These are phyloP conservation scores for Potamilus streckersoni DNA, from an alignment of 1,140 invertebrate genomes.

Conservation along the genomic window DNA sequence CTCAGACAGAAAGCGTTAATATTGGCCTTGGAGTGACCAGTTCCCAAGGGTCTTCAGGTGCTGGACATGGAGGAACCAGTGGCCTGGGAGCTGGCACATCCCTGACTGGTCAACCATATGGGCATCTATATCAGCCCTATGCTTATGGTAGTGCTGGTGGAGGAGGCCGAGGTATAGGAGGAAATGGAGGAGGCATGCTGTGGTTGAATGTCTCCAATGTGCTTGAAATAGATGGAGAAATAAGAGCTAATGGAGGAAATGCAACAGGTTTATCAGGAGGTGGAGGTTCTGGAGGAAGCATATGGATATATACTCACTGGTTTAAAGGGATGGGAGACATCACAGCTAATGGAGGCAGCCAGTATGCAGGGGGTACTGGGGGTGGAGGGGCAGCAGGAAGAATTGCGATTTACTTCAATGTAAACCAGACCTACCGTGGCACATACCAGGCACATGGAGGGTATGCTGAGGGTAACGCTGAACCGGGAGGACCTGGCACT, in stretches of 20 bases:
- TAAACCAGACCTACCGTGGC: conserved; percentile 53
- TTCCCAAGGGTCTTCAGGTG: conserved; percentile 49
- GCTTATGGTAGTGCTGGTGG: conserved; percentile 52
- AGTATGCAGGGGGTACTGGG: conserved; percentile 36
- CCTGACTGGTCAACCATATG: conserved; percentile 52
- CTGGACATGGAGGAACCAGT: conserved; percentile 53
- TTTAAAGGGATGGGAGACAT: conserved; percentile 53
- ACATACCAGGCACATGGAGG: conserved; percentile 50
- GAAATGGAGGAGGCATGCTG: conserved; percentile 49
- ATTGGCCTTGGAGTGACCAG: conserved; percentile 42
- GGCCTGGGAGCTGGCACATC: conserved; percentile 42
- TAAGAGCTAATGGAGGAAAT: conserved; percentile 40
- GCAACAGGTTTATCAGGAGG: conserved; percentile 36
- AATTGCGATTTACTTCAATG: conserved; percentile 48
- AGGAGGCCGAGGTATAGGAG: conserved; percentile 38
- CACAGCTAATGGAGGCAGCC: conserved; percentile 54
- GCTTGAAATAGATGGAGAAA: conserved; percentile 48
- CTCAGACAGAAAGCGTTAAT: conserved; percentile 30
- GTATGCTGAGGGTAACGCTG: conserved; percentile 12
- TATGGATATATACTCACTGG: conserved; percentile 41
- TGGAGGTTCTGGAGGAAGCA: conserved; percentile 52
- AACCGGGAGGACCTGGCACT: conserved; percentile 53
- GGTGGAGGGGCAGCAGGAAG: conserved; percentile 53
- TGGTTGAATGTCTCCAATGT: conserved; percentile 41
- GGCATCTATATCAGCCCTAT: conserved; percentile 51